These are phyloP conservation scores for Lepus timidus DNA, from an alignment of 2,113 vertebrate genomes.

Conservation along the genomic window DNA sequence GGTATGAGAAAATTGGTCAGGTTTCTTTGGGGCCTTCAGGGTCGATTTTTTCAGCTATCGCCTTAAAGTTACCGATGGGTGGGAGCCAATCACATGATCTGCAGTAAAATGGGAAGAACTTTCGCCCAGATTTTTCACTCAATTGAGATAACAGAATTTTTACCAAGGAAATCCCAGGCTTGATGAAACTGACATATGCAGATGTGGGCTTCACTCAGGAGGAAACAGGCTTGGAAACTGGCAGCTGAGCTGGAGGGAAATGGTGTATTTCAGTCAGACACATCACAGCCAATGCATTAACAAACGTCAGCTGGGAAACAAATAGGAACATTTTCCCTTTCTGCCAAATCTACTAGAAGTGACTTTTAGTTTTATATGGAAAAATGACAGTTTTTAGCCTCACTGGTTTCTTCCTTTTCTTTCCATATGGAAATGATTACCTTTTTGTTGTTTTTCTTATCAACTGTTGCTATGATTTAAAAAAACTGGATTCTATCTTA, in stretches of 20 bases:
- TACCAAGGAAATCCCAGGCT: slow-evolving; percentile 18
- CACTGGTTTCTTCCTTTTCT: slow-evolving; percentile 64
- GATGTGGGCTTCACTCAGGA: slow-evolving; percentile 11
- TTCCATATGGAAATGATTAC: slow-evolving; percentile 82
- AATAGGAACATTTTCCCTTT: slow-evolving; percentile 58
- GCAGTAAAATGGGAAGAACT: background rate
- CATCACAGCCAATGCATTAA: background rate
- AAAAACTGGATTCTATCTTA: slow-evolving; percentile 79
- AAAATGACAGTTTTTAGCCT: slow-evolving; percentile 67
- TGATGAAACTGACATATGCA: slow-evolving; percentile 19
- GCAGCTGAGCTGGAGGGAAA: slow-evolving; percentile 21
- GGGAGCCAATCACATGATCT: background rate
- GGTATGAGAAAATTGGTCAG: slow-evolving; percentile 17
- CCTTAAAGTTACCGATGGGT: slow-evolving; percentile 35
- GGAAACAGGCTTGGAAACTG: slow-evolving; percentile 46
- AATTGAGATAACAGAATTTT: slow-evolving; percentile 42
- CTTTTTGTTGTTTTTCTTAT: slow-evolving; percentile 83
- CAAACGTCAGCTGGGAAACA: slow-evolving; percentile 52
- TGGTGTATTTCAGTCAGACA: slow-evolving; percentile 26
- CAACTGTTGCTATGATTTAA: slow-evolving; percentile 85
- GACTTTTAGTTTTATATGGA: slow-evolving; percentile 61
- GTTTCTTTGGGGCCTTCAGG: slow-evolving; percentile 24
- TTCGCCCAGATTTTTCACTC: slow-evolving; percentile 17
- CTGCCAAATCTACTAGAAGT: slow-evolving; percentile 55
- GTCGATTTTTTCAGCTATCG: background rate